Evolutionary conservation across 1,140 invertebrate species (phyloP), one percentile per base, ranked within the genome.

Genomic region (Hyles euphorbiae): DNA sequence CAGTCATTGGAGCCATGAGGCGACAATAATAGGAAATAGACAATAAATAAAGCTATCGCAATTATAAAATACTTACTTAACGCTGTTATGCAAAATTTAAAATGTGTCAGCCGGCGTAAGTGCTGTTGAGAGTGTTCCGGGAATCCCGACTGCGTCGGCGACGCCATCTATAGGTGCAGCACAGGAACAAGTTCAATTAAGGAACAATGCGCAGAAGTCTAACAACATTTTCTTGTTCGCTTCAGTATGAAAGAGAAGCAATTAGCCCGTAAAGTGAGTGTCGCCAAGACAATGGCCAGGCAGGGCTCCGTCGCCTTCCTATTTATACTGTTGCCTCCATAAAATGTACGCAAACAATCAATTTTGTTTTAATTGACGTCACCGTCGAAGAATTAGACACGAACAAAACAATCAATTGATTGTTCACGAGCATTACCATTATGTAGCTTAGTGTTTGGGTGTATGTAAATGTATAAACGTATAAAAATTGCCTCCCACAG

Each of bases 241-340:
- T 68, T 63, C 68, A 67, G 56, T 64, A 71, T 76, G 67, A 79
- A 80, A 74, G 76, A 72, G 69, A 73, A 71, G 69, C 70, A 78
- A 80, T 80, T 76, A 78, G 67, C 65, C 53, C 47, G 66, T 55
- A 63, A 72, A 72, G 68, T 68, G 67, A 74, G 67, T 59, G 67
- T 49, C 46, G 58, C 46, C 57, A 56, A 69, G 64, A 76, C 74
- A 76, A 77, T 71, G 60, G 62, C 59, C n/a, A 45, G 11, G 53
- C 7, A 45, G 32, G 36, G 36, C 36, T 5, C 5, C 36, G 36
- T 40, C 36, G 36, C 36, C 36, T 40, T 40, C 36, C 36, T 40
- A 1, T 40, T 40, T 40, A 22, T 22, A 40, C 36, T 40, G 36
- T 40, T 40, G 36, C 36, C 36, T 40, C 36, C 36, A 40, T 8